These are phyloP conservation scores for Rhynchopsitta pachyrhyncha DNA, from an alignment of 2,113 vertebrate species.

Conservation along the genomic window DNA sequence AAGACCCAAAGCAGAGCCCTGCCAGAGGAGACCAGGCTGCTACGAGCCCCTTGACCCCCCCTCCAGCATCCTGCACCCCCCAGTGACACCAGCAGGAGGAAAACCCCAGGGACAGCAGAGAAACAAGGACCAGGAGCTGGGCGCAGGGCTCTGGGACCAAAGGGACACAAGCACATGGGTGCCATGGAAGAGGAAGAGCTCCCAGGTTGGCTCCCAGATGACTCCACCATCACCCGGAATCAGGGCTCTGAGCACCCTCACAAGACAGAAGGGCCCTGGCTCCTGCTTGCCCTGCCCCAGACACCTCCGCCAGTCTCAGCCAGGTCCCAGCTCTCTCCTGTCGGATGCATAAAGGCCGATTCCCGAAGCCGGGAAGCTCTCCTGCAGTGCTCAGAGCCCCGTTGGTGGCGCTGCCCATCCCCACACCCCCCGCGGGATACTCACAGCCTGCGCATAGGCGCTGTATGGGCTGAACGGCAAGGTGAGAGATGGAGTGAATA, in stretches of 20 bases:
- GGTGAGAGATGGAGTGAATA: conserved; percentile 94
- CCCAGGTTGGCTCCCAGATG: neutral
- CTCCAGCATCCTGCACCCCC: neutral
- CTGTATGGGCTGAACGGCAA: conserved; percentile 98
- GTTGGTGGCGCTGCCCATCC: neutral
- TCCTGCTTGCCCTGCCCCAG: neutral
- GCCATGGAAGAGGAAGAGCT: neutral
- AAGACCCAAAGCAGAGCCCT: neutral
- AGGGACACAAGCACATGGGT: neutral
- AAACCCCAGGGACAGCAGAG: neutral
- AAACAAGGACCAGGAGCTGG: neutral
- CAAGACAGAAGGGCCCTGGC: neutral
- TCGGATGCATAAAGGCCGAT: neutral
- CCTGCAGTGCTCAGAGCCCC: neutral
- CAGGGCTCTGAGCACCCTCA: neutral
- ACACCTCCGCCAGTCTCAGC: neutral
- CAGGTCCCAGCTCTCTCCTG: neutral
- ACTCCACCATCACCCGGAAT: neutral
- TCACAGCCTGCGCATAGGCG: conserved; percentile 97
- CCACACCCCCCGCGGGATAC: conserved; percentile 48
- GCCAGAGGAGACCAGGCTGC: neutral
- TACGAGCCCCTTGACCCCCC: neutral
- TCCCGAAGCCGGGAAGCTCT: neutral
- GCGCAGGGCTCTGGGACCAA: neutral
- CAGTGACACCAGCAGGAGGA: neutral